Conservation (phyloP, 2,113 vertebrate species). For the Muscicapa adusta region DNA sequence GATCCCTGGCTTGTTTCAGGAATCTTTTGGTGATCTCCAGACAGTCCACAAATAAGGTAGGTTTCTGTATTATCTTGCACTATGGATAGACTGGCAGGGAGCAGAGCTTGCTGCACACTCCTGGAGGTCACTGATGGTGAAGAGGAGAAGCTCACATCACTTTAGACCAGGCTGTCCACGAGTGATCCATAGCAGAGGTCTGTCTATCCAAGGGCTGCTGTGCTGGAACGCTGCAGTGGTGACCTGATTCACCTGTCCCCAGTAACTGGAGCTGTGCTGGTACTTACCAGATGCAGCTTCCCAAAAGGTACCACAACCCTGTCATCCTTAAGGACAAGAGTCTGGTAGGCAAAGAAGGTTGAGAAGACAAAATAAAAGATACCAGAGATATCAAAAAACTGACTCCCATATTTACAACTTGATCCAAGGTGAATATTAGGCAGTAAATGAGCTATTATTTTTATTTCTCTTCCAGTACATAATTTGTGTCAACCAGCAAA, state of each 20-base stretch:
- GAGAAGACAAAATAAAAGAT: background rate
- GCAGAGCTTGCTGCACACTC: background rate
- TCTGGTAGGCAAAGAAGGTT: background rate
- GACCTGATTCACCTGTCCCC: background rate
- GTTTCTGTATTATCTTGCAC: background rate
- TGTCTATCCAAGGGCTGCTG: background rate
- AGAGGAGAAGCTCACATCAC: background rate
- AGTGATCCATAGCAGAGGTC: rapidly evolving
- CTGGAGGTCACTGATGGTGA: background rate
- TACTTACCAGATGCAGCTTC: background rate
- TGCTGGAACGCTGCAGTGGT: background rate
- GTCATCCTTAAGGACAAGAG: background rate
- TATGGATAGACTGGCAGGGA: background rate
- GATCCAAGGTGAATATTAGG: background rate
- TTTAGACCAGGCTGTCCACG: background rate
- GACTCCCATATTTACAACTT: background rate
- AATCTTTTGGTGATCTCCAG: background rate
- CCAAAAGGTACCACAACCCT: background rate
- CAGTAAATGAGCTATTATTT: background rate
- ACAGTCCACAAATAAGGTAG: background rate
- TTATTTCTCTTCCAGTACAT: background rate
- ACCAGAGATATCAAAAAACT: background rate
- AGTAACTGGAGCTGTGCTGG: background rate
- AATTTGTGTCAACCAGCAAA: slow-evolving; percentile 24
- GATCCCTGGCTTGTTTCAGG: background rate